A percentile compares a stretch with the other conserved stretches of the same genome.
phyloP scores from a whole-genome alignment of 1,140 invertebrate species.

The Eufriesea mexicana region DNA sequence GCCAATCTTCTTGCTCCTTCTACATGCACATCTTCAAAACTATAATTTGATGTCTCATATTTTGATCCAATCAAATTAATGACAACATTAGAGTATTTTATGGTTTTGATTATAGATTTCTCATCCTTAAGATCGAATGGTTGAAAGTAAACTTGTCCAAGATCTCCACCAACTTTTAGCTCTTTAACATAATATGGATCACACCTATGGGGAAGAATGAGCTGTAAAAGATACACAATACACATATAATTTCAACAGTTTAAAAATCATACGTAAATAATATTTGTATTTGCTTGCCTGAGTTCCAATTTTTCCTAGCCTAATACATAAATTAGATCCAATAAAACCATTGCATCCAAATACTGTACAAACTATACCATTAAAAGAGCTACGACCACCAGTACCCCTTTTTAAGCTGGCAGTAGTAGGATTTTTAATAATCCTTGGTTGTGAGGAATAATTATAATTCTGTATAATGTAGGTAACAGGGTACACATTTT shows the following conservation, averaged over 20 bases:
- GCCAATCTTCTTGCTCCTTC: conserved; percentile 89
- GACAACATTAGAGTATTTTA: conserved; percentile 98
- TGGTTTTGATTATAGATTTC: conserved; percentile 91
- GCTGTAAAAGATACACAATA: conserved; percentile 82
- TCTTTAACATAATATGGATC: conserved; percentile 90
- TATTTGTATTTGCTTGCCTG: conserved; percentile 84
- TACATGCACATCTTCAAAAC: conserved; percentile 91
- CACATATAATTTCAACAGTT: background rate
- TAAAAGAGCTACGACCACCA: conserved; percentile 97
- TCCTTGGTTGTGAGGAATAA: conserved; percentile 72
- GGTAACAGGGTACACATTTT: conserved; percentile 56
- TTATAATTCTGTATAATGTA: conserved; percentile 68
- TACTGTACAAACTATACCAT: conserved; percentile 97
- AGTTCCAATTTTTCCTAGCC: conserved; percentile 92
- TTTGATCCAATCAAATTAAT: conserved; percentile 97
- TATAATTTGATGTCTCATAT: conserved; percentile 95
- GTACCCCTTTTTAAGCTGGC: conserved; percentile 91
- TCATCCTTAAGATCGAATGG: conserved; percentile 94
- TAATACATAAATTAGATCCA: conserved; percentile 92
- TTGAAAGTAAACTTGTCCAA: conserved; percentile 97
- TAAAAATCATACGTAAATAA: background rate
- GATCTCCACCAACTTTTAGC: conserved; percentile 94
- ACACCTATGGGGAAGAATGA: conserved; percentile 96
- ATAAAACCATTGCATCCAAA: conserved; percentile 96
- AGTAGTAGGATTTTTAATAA: conserved; percentile 83